A percentile compares a stretch with the other conserved stretches of the same genome.
Evolutionary conservation across 1,140 invertebrate genomes (phyloP).

Genomic region (Bemisia tabaci): DNA sequence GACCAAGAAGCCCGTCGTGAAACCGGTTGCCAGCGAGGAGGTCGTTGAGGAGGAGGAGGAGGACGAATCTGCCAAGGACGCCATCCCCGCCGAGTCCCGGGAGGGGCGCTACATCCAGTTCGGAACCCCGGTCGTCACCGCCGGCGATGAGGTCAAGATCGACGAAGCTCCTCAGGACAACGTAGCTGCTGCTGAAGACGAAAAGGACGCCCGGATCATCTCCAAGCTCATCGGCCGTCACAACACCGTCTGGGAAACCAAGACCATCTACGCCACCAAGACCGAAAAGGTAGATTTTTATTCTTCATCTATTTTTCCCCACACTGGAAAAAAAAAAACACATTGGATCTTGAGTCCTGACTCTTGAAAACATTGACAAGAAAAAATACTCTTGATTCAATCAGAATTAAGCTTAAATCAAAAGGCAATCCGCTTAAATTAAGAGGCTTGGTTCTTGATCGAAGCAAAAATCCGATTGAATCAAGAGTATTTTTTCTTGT

Average conservation of each 20-base stretch:
- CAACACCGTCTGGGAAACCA: conserved; percentile 16
- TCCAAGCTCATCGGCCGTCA: not conserved
- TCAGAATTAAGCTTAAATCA: too few relatives aligned
- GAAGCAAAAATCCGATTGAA: too few relatives aligned
- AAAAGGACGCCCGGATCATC: not conserved
- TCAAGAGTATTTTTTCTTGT: too few relatives aligned
- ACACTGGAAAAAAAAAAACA: too few relatives aligned
- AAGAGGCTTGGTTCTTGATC: too few relatives aligned
- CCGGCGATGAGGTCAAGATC: not conserved
- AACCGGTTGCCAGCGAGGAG: not conserved
- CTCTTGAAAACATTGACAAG: too few relatives aligned
- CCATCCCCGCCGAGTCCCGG: not conserved
- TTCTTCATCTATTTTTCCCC: too few relatives aligned
- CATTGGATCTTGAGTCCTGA: too few relatives aligned
- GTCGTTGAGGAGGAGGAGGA: not conserved
- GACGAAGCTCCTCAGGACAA: not conserved
- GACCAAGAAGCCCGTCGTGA: not conserved
- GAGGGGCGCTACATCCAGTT: not conserved
- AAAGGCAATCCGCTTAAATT: too few relatives aligned
- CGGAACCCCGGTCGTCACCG: not conserved
- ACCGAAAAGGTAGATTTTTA: conserved; percentile 24
- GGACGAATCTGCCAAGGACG: not conserved
- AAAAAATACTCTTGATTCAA: too few relatives aligned
- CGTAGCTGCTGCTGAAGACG: not conserved
- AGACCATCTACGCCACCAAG: conserved; percentile 18